phyloP scores from a whole-genome alignment of 2,113 vertebrate genomes.

The Nesogale talazaci region DNA sequence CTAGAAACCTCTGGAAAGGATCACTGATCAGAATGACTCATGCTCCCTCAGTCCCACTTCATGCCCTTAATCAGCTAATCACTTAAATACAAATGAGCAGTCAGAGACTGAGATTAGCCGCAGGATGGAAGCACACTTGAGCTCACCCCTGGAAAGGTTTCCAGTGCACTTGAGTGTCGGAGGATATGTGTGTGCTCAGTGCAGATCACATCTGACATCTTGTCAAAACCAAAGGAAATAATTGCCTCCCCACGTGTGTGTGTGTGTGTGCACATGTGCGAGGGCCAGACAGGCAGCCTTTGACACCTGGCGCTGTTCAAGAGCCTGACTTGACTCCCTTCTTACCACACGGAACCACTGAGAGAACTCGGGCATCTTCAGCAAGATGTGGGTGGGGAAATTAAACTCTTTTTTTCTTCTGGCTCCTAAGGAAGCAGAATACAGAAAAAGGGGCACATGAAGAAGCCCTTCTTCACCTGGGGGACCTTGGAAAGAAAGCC shows the following conservation, averaged over 20 bases:
- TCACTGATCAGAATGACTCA: conserved; percentile 39
- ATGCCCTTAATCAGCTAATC: conserved; percentile 70
- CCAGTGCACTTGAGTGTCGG: conserved; percentile 19
- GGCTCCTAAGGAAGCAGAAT: conserved; percentile 18
- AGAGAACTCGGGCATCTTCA: conserved; percentile 36
- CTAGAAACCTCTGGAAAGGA: conserved; percentile 58
- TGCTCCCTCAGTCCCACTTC: conserved; percentile 57
- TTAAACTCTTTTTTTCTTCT: conserved; percentile 60
- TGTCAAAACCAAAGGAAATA: conserved; percentile 80
- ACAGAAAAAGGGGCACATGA: background rate
- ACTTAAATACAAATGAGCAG: conserved; percentile 74
- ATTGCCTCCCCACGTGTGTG: conserved; percentile 67
- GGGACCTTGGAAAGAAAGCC: conserved; percentile 44
- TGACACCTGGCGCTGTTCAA: conserved; percentile 67
- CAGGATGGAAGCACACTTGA: conserved; percentile 43
- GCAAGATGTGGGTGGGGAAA: conserved; percentile 55
- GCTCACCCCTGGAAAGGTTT: conserved; percentile 60
- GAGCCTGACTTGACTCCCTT: conserved; percentile 62
- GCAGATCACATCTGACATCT: conserved; percentile 74
- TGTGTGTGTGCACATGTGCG: too few species aligned
- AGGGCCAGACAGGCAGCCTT: conserved; percentile 45
- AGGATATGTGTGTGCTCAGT: conserved; percentile 65
- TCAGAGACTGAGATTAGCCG: conserved; percentile 43
- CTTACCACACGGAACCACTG: conserved; percentile 54
- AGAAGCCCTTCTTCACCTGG: background rate